These are phyloP conservation scores for Poecilia picta DNA, from an alignment of 2,797 vertebrate genomes.

Conservation along the genomic window DNA sequence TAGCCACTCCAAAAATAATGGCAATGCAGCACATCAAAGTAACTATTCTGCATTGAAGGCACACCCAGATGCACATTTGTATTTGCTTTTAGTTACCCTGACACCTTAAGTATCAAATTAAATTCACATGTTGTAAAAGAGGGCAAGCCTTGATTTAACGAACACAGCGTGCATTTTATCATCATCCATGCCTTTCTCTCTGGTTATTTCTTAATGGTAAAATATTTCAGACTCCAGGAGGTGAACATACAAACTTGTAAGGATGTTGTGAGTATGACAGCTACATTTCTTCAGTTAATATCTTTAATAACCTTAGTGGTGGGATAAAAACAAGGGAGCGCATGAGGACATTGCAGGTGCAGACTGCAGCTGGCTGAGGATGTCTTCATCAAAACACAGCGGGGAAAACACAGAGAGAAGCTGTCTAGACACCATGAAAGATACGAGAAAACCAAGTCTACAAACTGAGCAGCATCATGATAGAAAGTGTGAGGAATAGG, in stretches of 20 bases:
- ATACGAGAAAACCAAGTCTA: slow-evolving; percentile 29
- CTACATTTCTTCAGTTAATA: slow-evolving; percentile 39
- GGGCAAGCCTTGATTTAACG: slow-evolving; percentile 24
- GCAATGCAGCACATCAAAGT: slow-evolving; percentile 7
- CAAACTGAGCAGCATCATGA: slow-evolving; percentile 18
- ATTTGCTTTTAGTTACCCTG: not conserved
- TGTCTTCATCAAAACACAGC: slow-evolving; percentile 36
- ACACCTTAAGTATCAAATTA: not conserved
- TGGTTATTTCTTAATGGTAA: slow-evolving; percentile 27
- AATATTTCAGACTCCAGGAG: slow-evolving; percentile 42
- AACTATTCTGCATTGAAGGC: not conserved
- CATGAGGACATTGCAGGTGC: slow-evolving; percentile 65
- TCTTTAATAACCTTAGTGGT: slow-evolving; percentile 64
- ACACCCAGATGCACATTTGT: not conserved
- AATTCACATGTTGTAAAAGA: slow-evolving; percentile 24
- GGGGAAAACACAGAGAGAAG: slow-evolving; percentile 44
- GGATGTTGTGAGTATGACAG: slow-evolving; percentile 20
- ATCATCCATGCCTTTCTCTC: slow-evolving; percentile 47
- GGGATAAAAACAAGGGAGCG: slow-evolving; percentile 42
- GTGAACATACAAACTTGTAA: slow-evolving; percentile 17
- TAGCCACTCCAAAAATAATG: slow-evolving; percentile 18
- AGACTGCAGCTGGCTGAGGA: slow-evolving; percentile 64
- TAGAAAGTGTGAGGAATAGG: slow-evolving; percentile 32
- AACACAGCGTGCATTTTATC: slow-evolving; percentile 11
- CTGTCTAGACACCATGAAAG: slow-evolving; percentile 15